These are phyloP conservation scores for Pachyramphus minor DNA, from an alignment of 2,113 vertebrate species.

Conservation along the genomic window DNA sequence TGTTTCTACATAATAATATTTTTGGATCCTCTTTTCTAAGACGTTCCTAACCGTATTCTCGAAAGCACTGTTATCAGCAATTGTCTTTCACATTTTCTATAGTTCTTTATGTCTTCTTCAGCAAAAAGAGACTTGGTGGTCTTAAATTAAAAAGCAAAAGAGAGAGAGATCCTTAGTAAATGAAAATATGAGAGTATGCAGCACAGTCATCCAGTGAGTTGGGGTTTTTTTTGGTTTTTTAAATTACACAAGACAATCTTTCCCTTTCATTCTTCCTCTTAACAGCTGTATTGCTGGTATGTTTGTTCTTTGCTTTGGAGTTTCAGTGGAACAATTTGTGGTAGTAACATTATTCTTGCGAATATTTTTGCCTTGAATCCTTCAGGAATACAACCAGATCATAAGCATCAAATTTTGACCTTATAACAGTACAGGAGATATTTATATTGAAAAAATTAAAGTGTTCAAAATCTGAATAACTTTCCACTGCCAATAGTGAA, in stretches of 20 bases:
- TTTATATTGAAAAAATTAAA: not conserved
- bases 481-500: not conserved
- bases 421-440: not conserved
- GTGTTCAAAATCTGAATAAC: not conserved
- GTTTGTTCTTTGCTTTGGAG: not conserved
- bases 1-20: not conserved
- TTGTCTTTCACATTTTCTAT: not conserved
- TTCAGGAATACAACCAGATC: not conserved
- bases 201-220: not conserved
- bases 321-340: not conserved
- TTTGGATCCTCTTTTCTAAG: not conserved
- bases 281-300: not conserved
- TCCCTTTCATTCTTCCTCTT: not conserved
- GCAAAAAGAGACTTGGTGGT: not conserved
- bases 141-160: not conserved
- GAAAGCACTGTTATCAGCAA: not conserved
- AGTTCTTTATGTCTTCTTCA: not conserved
- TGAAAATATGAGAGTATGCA: not conserved
- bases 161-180: not conserved
- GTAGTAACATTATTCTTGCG: not conserved
- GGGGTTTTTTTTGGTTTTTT: not conserved
- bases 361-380: not conserved
- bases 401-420: not conserved
- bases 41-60: not conserved
- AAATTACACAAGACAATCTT: not conserved